Evolutionary conservation across 2,888 invertebrate genomes (phyloP), one percentile per base, ranked within the genome.

Genomic region (Alcis repandata): DNA sequence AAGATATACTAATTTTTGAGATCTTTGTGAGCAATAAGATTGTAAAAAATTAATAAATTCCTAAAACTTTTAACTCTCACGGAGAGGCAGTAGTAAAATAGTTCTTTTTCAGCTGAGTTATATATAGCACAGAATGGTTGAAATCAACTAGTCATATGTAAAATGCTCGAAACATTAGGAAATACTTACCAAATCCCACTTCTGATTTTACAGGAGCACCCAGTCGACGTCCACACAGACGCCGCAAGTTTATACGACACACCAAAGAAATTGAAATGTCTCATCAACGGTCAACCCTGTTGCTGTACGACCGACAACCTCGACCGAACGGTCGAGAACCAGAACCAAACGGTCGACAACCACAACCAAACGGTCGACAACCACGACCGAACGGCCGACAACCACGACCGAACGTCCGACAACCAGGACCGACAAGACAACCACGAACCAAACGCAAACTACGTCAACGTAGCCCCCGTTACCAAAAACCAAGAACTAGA

Each of bases 191-290:
- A 8, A 43, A 19, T 19, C 15, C 7, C 8, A 32, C 45, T 59
- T 53, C 56, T 27, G 33, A 59, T 87, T 85, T n/a, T 27, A 2
- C 84, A 94, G 93, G 93, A 94, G 85, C 86, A 93, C 72, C 90
- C 94, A 73, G 76, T 84, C 69, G 91, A 91, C 70, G 75, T 76
- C 46, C 82, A 76, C 69, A 54, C 77, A 40, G 87, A 88, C 59
- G 78, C 89, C 9, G 82, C 92, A 62, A 95, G 95, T 76, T 92
- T 96, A 78, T 97, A 96, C 89, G 97, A 97, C 78, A 96, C 96
- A 79, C 96, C 96, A 82, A 94, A 96, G 84, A 96, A 96, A 89
- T 94, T 96, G 74, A 96, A 96, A 91, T 96, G 96, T 85, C 93
- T 96, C 36, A 94, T 92, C 57, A 88, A 87, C 75, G 94, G 93